A percentile compares a stretch with the other conserved stretches of the same genome.
Evolutionary conservation across 2,113 vertebrate genomes (phyloP).

Genomic region (Scopus umbretta): DNA sequence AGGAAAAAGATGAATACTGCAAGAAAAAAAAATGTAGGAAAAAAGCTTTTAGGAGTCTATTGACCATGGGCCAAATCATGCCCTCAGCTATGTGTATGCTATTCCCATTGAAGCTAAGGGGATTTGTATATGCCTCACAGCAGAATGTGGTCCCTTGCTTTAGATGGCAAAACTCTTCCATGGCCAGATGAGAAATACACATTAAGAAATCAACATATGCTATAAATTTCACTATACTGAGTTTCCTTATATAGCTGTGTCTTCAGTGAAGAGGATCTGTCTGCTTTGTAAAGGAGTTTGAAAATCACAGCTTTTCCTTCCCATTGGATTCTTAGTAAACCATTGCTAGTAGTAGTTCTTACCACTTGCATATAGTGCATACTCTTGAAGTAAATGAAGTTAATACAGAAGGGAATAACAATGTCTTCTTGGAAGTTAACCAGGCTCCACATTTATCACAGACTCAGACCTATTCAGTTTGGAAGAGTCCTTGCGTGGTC

Average conservation of each 20-base stretch:
- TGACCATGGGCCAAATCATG: constrained; percentile 1
- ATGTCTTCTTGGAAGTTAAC: not conserved
- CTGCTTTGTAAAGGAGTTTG: not conserved
- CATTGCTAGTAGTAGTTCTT: rapidly evolving
- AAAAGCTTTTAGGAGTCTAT: not conserved
- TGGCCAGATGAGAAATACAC: not conserved
- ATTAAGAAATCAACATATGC: not conserved
- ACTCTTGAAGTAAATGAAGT: not conserved
- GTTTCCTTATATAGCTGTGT: not conserved
- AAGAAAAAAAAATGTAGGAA: not conserved
- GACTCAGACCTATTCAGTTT: not conserved
- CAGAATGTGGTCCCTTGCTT: not conserved
- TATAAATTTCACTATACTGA: not conserved
- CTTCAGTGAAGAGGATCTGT: not conserved
- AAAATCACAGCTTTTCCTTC: not conserved
- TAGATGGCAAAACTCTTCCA: not conserved
- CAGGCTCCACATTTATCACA: not conserved
- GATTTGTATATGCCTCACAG: not conserved
- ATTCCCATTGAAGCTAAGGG: not conserved
- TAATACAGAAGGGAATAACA: not conserved
- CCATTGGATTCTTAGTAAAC: not conserved
- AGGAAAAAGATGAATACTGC: not conserved
- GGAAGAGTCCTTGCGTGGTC: not conserved
- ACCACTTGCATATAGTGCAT: not conserved
- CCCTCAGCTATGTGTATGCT: not conserved